Evolutionary conservation across 2,113 vertebrate species (phyloP).

Genomic region (Psophia crepitans): DNA sequence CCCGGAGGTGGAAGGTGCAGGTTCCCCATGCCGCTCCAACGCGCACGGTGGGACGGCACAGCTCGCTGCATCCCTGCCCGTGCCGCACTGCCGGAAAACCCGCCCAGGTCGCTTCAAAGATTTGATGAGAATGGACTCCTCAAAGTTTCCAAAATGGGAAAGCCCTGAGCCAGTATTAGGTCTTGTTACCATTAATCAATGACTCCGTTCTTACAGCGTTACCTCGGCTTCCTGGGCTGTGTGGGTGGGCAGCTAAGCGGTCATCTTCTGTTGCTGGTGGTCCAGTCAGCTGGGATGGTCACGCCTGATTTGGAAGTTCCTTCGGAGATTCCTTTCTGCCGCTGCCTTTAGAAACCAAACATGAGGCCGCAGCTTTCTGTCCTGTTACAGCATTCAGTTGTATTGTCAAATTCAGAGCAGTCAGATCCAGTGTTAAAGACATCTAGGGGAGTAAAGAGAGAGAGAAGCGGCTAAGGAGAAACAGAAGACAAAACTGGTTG

Average conservation of each 20-base stretch:
- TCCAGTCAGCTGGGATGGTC: not conserved
- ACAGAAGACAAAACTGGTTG: not conserved
- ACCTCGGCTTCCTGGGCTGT: fast-evolving
- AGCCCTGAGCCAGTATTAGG: not conserved
- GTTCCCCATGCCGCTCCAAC: fast-evolving
- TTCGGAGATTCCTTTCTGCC: not conserved
- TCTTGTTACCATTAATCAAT: not conserved
- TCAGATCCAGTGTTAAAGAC: not conserved
- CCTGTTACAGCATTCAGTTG: not conserved
- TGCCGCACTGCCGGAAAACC: fast-evolving
- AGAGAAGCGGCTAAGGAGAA: not conserved
- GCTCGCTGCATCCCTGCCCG: not conserved
- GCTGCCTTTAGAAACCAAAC: not conserved
- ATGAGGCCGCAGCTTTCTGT: not conserved
- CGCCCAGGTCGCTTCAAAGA: fast-evolving
- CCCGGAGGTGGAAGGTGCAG: not conserved
- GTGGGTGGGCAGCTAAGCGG: not conserved
- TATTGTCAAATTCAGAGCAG: not conserved
- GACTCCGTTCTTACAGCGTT: not conserved
- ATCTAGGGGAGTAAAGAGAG: not conserved
- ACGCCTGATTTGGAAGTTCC: not conserved
- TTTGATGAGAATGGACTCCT: not conserved
- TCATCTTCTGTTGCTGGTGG: not conserved
- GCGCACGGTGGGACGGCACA: fast-evolving
- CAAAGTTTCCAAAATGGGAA: not conserved